phyloP scores from a whole-genome alignment of 2,888 invertebrate genomes.

The Dusona sp. region DNA sequence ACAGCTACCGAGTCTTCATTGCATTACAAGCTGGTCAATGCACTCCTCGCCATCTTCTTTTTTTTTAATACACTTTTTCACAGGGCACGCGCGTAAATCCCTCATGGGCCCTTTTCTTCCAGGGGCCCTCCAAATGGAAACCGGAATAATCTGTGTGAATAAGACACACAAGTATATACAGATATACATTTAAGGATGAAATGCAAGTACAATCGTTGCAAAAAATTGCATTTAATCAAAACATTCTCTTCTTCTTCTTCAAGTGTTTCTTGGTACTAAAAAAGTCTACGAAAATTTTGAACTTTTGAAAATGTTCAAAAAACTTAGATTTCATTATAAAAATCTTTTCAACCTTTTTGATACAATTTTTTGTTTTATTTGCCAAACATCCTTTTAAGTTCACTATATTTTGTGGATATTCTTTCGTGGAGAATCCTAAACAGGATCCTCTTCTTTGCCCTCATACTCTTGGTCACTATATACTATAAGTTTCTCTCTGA shows the following conservation, averaged over 20 bases:
- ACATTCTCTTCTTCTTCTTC: too few species aligned
- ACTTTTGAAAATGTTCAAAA: neutral
- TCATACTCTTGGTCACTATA: neutral
- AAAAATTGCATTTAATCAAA: neutral
- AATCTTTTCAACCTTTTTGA: neutral
- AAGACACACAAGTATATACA: conserved; percentile 25
- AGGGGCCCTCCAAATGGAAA: conserved; percentile 66
- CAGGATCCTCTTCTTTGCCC: conserved; percentile 70
- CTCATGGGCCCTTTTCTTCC: conserved; percentile 50
- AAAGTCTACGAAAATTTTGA: neutral
- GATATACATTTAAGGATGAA: conserved; percentile 3
- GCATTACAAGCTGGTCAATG: conserved; percentile 60
- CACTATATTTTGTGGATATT: conserved; percentile 22
- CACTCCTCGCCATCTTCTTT: conserved; percentile 42
- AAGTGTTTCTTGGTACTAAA: neutral
- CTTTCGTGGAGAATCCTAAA: conserved; percentile 76
- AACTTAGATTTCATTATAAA: neutral
- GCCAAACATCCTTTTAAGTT: neutral
- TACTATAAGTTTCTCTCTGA: conserved; percentile 55
- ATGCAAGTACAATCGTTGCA: conserved; percentile 2
- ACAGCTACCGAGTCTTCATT: conserved; percentile 51
- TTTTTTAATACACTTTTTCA: conserved; percentile 36
- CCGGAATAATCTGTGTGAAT: conserved; percentile 71
- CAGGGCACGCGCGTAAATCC: conserved; percentile 58
- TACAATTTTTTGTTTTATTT: neutral